Conservation (phyloP, 2,797 vertebrate species). For the Sebastes baramenuke region DNA sequence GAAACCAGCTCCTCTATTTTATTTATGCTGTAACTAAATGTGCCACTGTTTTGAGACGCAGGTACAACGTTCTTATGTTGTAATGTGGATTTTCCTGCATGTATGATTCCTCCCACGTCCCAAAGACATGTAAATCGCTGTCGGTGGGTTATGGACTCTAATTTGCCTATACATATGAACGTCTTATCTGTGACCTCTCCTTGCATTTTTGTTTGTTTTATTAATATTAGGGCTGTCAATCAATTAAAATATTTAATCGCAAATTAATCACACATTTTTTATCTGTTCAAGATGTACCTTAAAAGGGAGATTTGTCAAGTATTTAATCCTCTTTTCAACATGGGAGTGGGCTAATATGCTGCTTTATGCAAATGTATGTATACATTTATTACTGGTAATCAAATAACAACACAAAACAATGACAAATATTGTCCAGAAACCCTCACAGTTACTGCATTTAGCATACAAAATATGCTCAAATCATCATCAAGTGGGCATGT, state of each 20-base stretch:
- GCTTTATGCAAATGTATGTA: background rate
- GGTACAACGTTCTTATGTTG: conserved; percentile 1
- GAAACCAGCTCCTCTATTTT: background rate
- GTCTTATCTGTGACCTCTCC: background rate
- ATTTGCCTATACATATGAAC: background rate
- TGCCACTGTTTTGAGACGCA: background rate
- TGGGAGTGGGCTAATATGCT: no score
- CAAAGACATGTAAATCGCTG: conserved; percentile 22
- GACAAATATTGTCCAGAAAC: no score
- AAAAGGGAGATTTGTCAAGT: no score
- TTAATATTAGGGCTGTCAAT: background rate
- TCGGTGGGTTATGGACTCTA: background rate
- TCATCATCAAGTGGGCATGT: no score
- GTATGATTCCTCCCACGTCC: background rate
- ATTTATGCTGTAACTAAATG: conserved; percentile 4
- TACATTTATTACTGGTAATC: no score
- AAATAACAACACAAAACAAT: no score
- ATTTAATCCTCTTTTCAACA: no score
- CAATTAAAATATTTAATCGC: no score
- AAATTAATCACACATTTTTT: no score
- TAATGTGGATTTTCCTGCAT: background rate
- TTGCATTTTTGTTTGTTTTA: background rate
- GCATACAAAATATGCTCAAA: no score
- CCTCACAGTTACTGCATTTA: no score
- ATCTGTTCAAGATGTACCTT: no score